Conservation (phyloP, 2,888 invertebrate genomes). For the Paralinhomoeus sp. region DNA sequence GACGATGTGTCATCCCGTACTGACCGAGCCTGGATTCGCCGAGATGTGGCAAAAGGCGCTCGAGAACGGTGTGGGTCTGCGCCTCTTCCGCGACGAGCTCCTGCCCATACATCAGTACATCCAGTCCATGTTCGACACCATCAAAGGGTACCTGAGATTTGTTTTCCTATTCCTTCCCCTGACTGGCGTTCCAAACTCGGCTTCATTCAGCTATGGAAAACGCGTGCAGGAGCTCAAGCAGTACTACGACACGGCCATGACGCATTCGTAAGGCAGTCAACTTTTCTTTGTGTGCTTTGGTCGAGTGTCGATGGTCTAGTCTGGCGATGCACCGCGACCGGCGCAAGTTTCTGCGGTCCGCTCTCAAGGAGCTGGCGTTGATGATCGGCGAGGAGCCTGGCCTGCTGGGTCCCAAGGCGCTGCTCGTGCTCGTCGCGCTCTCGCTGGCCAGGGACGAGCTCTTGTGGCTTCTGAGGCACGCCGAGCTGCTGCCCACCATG, state of each 20-base stretch:
- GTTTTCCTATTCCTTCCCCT: neutral
- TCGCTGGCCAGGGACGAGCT: constrained; percentile 91
- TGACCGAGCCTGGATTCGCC: constrained; percentile 48
- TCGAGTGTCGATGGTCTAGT: constrained; percentile 21
- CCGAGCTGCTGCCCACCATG: constrained; percentile 62
- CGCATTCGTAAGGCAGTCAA: constrained; percentile 44
- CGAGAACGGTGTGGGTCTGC: constrained; percentile 76
- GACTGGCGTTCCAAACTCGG: neutral
- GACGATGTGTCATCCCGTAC: constrained; percentile 61
- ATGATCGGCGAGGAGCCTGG: constrained; percentile 95
- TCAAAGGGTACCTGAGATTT: constrained; percentile 50
- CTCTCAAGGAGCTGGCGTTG: constrained; percentile 73
- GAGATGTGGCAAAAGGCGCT: constrained; percentile 68
- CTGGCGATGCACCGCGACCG: constrained; percentile 76
- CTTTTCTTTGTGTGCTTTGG: neutral
- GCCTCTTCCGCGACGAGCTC: constrained; percentile 86
- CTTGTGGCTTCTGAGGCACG: constrained; percentile 76
- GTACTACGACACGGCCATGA: constrained; percentile 63
- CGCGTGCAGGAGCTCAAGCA: constrained; percentile 86
- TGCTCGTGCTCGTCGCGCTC: constrained; percentile 83
- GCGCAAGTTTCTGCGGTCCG: constrained; percentile 78
- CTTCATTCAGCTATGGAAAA: constrained; percentile 43
- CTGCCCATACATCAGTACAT: constrained; percentile 81
- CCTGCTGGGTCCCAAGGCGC: constrained; percentile 78
- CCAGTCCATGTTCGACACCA: constrained; percentile 68